Percentiles rank a stretch among this genome's conserved stretches.
These are phyloP conservation scores for Genyomyrus donnyi DNA, from an alignment of 2,113 vertebrate species.

Conservation along the genomic window DNA sequence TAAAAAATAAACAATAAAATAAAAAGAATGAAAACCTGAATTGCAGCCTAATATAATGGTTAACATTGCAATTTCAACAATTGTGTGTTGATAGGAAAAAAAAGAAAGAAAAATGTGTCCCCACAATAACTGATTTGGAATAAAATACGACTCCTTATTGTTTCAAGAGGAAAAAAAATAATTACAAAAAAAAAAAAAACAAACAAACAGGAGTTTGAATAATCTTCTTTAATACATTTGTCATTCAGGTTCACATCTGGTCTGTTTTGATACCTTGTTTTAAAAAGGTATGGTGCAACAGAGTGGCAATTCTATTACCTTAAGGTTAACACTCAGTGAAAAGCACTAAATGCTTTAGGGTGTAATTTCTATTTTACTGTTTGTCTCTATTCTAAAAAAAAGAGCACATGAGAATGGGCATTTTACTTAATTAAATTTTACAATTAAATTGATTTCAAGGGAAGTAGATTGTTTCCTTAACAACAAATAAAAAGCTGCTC, in stretches of 20 bases:
- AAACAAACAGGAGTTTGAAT: not conserved
- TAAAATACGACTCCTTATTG: not conserved
- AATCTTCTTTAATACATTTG: not conserved
- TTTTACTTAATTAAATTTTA: slow-evolving; percentile 12
- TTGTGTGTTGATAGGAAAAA: not conserved
- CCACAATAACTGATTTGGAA: not conserved
- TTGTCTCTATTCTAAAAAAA: not conserved
- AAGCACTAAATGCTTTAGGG: slow-evolving; percentile 1
- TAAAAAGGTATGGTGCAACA: not conserved
- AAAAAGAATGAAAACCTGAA: not conserved
- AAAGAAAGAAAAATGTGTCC: not conserved
- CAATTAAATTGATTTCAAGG: not conserved
- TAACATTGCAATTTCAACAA: not conserved
- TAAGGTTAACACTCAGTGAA: not conserved
- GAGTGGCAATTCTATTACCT: slow-evolving; percentile 1
- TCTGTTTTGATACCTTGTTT: not conserved
- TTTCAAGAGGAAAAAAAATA: not conserved
- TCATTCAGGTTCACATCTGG: not conserved
- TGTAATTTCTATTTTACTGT: not conserved
- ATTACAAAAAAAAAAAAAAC: not conserved
- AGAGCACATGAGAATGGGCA: not conserved
- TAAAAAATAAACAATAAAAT: not conserved
- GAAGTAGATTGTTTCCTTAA: not conserved
- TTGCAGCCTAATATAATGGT: not conserved
- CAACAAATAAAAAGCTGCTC: not conserved